These are phyloP conservation scores for Psylliodes chrysocephalus DNA, from an alignment of 2,888 invertebrate genomes.

Conservation along the genomic window DNA sequence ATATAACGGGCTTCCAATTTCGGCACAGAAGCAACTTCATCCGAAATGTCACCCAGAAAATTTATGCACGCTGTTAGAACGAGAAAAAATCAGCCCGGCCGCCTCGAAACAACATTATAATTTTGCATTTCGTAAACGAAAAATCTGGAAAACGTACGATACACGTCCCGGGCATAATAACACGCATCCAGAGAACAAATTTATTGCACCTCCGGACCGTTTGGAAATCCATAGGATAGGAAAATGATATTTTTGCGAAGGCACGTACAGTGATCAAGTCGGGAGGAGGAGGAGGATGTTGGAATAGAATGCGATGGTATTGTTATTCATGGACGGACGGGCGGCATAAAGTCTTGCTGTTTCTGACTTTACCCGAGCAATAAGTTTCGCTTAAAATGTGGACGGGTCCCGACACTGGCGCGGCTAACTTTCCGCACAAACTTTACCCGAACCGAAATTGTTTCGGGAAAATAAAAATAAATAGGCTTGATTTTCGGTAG, in stretches of 20 bases:
- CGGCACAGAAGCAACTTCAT: conserved; percentile 10
- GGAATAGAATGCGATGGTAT: conserved; percentile 42
- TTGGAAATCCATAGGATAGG: conserved; percentile 35
- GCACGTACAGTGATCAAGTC: conserved; percentile 43
- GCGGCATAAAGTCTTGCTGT: conserved; percentile 46
- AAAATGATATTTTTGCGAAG: conserved; percentile 46
- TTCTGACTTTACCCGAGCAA: conserved; percentile 39
- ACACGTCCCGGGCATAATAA: conserved; percentile 31
- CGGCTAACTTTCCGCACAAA: conserved; percentile 9
- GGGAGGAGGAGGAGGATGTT: no score
- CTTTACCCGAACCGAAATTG: not conserved
- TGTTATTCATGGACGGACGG: conserved; percentile 48
- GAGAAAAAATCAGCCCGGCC: conserved; percentile 20
- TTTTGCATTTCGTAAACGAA: conserved; percentile 32
- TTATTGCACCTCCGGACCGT: conserved; percentile 37
- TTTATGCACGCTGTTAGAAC: conserved; percentile 17
- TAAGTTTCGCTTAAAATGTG: conserved; percentile 42
- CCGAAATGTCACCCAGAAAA: conserved; percentile 21
- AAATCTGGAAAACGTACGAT: conserved; percentile 20
- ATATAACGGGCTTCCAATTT: no score
- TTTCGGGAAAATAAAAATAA: not conserved
- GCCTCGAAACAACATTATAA: conserved; percentile 35
- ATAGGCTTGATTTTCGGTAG: not conserved
- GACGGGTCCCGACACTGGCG: conserved; percentile 13
- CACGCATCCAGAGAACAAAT: conserved; percentile 31